Evolutionary conservation across 2,113 vertebrate genomes (phyloP).

Genomic region (Protobothrops mucrosquamatus): DNA sequence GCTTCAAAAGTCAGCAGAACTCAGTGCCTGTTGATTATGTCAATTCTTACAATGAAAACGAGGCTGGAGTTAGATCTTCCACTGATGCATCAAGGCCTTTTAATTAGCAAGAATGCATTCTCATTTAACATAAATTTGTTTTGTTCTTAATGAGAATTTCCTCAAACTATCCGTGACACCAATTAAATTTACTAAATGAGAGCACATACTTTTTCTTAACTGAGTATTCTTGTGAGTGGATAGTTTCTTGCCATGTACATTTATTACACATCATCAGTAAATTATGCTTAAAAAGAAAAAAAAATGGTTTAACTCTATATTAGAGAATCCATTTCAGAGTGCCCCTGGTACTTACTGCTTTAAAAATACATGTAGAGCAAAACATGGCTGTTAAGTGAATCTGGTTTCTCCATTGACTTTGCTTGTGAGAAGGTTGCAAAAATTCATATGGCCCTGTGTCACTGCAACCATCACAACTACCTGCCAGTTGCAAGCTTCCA

Average conservation of each 20-base stretch:
- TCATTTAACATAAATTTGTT: background rate
- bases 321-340: background rate
- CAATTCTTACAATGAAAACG: background rate
- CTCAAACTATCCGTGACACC: background rate
- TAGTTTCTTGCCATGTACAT: background rate
- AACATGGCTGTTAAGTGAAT: background rate
- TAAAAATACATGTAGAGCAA: background rate
- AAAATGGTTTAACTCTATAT: background rate
- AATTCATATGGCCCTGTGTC: background rate
- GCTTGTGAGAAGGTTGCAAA: background rate
- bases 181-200: background rate
- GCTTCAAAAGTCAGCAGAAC: too few relatives aligned
- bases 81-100: background rate
- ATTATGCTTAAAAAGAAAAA: background rate
- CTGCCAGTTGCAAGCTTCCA: background rate
- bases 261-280: background rate
- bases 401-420: background rate
- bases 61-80: background rate
- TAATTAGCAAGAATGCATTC: background rate
- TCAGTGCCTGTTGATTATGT: background rate
- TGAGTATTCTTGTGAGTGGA: background rate
- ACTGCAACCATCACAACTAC: background rate
- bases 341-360: background rate
- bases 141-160: background rate
- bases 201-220: background rate